phyloP scores from a whole-genome alignment of 2,113 vertebrate species.

The Ceyx cyanopectus region DNA sequence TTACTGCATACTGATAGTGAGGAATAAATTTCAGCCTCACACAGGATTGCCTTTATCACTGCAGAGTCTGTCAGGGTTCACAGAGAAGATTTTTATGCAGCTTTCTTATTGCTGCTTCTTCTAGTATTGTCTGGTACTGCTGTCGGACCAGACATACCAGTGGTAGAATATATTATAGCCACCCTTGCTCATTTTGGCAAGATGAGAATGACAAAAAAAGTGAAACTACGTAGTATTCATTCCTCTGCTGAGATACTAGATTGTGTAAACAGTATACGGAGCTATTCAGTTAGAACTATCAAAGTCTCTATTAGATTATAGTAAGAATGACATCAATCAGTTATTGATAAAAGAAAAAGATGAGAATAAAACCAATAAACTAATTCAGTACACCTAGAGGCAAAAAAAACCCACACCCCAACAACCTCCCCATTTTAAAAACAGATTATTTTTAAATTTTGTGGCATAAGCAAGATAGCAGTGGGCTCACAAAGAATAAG shows the following conservation, averaged over 20 bases:
- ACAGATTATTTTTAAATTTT: background rate
- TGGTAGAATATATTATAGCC: background rate
- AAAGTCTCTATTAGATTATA: background rate
- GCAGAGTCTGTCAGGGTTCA: background rate
- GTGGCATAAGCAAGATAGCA: slow-evolving; percentile 18
- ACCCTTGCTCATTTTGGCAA: background rate
- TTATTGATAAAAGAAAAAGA: background rate
- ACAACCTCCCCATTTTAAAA: background rate
- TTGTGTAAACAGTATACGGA: background rate
- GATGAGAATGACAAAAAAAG: background rate
- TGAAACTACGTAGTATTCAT: background rate
- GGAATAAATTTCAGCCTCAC: background rate
- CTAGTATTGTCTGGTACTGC: background rate
- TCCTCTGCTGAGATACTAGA: background rate
- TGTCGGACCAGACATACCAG: fast-evolving
- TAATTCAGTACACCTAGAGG: background rate
- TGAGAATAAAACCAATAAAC: background rate
- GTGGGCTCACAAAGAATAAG: slow-evolving; percentile 13
- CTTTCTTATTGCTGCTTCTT: background rate
- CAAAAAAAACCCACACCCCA: background rate
- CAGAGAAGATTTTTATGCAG: background rate
- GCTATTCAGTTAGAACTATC: background rate
- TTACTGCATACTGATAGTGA: background rate
- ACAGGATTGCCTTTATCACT: background rate
- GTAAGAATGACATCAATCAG: background rate